A percentile compares a stretch with the other conserved stretches of the same genome.
Conservation (phyloP, 2,113 vertebrate species). For the Embiotoca jacksoni region DNA sequence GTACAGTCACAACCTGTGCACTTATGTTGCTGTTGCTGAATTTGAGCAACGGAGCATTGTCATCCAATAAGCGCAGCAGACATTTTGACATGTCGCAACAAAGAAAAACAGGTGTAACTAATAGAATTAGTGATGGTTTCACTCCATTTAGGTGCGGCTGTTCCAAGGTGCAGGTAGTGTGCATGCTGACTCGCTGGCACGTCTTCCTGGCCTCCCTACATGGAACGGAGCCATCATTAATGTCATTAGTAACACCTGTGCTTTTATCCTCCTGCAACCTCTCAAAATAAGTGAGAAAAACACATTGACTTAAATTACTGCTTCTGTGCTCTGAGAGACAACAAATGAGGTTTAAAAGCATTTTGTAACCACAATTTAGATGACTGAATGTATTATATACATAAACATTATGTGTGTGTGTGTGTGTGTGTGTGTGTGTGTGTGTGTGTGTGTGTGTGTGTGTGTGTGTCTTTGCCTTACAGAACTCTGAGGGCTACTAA, state of each 20-base stretch:
- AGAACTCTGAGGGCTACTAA: slow-evolving; percentile 87
- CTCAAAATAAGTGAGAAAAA: slow-evolving; percentile 7
- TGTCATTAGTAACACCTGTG: slow-evolving; percentile 17
- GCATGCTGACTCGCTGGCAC: slow-evolving; percentile 18
- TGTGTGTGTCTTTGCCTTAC: slow-evolving; percentile 81
- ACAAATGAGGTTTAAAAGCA: background rate
- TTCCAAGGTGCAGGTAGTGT: background rate
- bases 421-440: no score
- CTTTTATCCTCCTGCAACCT: background rate
- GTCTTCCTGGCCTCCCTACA: background rate
- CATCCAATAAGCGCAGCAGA: background rate
- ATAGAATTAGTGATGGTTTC: slow-evolving; percentile 1
- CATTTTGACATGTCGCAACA: background rate
- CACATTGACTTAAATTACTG: background rate
- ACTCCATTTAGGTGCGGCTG: background rate
- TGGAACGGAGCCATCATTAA: slow-evolving; percentile 8
- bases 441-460: background rate
- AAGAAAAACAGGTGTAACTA: background rate
- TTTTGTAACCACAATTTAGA: no score
- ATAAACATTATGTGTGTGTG: background rate
- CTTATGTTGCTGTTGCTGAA: background rate
- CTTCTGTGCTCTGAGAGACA: background rate
- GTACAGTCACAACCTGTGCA: background rate
- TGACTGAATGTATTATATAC: background rate
- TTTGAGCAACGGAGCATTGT: background rate